phyloP scores from a whole-genome alignment of 2,888 invertebrate genomes.

The Tillus elongatus region DNA sequence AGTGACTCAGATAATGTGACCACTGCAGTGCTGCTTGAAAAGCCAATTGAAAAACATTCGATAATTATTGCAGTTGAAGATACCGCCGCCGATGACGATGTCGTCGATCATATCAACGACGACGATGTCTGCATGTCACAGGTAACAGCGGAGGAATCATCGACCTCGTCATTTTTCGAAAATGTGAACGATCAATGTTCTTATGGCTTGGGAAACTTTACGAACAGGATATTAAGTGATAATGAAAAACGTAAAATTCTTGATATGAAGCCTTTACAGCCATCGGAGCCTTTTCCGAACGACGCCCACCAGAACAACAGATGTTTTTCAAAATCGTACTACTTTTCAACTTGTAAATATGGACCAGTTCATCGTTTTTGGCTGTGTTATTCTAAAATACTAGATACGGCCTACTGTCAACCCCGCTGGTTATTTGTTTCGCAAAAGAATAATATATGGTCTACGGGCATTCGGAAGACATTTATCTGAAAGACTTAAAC shows the following conservation, averaged over 20 bases:
- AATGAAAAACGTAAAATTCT: neutral
- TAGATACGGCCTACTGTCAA: constrained; percentile 22
- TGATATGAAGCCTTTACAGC: constrained; percentile 7
- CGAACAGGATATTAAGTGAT: constrained; percentile 6
- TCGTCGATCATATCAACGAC: too few species aligned
- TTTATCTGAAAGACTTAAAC: constrained; percentile 20
- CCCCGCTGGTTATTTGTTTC: constrained; percentile 16
- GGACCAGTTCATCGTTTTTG: constrained; percentile 14
- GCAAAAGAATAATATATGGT: constrained; percentile 10
- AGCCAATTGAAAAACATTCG: too few species aligned
- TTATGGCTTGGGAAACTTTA: constrained; percentile 7
- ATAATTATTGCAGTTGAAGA: too few species aligned
- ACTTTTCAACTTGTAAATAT: constrained; percentile 7
- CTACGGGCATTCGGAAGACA: constrained; percentile 18
- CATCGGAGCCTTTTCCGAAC: constrained; percentile 7
- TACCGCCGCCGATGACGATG: too few species aligned
- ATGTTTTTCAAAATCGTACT: constrained; percentile 9
- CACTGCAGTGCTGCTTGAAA: too few species aligned
- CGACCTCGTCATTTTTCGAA: constrained; percentile 5
- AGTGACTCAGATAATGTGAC: too few species aligned
- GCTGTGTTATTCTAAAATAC: constrained; percentile 20
- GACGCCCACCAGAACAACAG: constrained; percentile 9
- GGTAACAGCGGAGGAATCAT: too few species aligned
- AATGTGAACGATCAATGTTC: constrained; percentile 1
- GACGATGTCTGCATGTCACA: too few species aligned